Evolutionary conservation across 2,888 invertebrate species (phyloP), one percentile per base, ranked within the genome.

Genomic region (Patella depressa): DNA sequence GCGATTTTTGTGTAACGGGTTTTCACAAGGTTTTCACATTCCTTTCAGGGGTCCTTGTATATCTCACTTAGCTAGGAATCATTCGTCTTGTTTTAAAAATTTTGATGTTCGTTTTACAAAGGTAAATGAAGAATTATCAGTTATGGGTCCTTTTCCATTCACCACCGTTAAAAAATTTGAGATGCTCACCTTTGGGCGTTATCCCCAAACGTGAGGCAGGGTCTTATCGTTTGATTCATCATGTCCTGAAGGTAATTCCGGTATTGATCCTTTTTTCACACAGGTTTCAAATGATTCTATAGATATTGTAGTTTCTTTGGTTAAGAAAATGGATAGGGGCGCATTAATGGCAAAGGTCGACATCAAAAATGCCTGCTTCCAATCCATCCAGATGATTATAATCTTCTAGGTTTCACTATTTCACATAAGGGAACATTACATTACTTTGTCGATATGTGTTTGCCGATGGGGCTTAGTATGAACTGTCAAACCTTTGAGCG

Each of bases 371-470:
- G 73, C 9, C 45, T 45, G 5, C 45, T 45, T 45, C 45, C 9
- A 9, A 45, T 45, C 9, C 45, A 45, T 9, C 45, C 45, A 45
- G 45, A 45, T 45, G 45, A 45, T 45, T 45, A 45, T 45, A 45
- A 45, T 5, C 5, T 45, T 4, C 45, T 45, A 45, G 45, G 74
- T 3, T 65, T 65, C 24, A 65, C 24, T 15, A 14, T 65, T 24
- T 14, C 19, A 0, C 29, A 55, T 59, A 14, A 55, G 12, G 29
- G 29, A 7, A 15, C 54, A 59, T 55, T 34, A 55, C 14, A 15
- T 55, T 74, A 55, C 14, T 74, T 55, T 34, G 34, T n/a, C 7
- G 74, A 74, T n/a, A 74, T 24, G 24, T 55, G 34, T 24, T 29
- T 74, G 12, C 74, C 74, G 0, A 29, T 54, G 74, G 65, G 73